Evolutionary conservation across 2,113 vertebrate species (phyloP).

Genomic region (Barnardius zonarius): DNA sequence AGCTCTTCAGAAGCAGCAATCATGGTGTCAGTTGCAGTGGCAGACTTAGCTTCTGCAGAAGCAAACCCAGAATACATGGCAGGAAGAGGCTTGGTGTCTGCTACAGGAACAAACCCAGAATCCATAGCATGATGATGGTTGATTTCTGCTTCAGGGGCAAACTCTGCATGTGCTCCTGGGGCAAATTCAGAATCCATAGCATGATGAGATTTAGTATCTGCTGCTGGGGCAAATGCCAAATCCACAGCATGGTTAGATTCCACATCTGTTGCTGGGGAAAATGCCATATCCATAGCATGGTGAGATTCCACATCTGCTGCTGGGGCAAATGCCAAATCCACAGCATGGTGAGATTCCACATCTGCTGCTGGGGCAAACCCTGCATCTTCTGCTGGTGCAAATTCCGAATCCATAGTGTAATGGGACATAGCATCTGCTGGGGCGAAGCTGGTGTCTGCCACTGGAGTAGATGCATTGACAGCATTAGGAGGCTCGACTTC

Average conservation of each 20-base stretch:
- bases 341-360: accelerated
- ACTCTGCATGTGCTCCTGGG: background rate
- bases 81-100: background rate
- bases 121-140: background rate
- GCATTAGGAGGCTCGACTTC: background rate
- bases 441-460: background rate
- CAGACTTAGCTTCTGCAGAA: background rate
- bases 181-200: background rate
- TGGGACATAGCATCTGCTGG: background rate
- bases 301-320: accelerated
- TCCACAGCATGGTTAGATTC: background rate
- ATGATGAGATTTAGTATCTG: background rate
- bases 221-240: background rate
- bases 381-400: background rate
- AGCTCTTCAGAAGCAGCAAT: background rate
- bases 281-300: accelerated
- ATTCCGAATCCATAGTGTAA: background rate
- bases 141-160: background rate
- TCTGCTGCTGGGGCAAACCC: background rate
- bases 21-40: background rate
- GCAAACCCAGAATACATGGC: background rate
- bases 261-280: background rate
- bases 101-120: background rate
- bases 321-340: background rate
- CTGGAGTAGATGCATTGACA: accelerated